Base-by-base conservation (phyloP, 92 coral and sea anemone species). In the Pocillopora meandrina region DNA sequence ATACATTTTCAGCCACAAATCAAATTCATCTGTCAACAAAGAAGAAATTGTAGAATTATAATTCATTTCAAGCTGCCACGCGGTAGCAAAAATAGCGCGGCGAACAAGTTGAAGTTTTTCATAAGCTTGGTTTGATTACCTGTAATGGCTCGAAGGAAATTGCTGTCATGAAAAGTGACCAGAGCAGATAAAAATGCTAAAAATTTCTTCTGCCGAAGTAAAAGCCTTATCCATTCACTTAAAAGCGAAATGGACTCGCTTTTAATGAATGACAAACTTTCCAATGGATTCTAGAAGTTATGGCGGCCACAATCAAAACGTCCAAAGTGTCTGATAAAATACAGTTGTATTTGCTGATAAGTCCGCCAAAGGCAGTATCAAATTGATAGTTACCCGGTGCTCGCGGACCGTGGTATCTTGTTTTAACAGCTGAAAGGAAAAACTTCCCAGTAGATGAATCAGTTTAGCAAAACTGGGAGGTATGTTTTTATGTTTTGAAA, bases 381-480 rank as follows among this genome's bases (percentile, higher is more conserved):
- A 81, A 69, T 81, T 70, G 84, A 56, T 70, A 71, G 35, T 33
- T 12, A 71, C 60, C 77, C 1, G 42, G 19, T 75, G 18, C 59
- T 70, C 61, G 61, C 85, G 56, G 55, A 81, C 71, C 18, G 74
- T 49, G 52, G 35, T 69, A 81, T 70, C 79, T 34, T 81, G 85
- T 81, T 81, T 80, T 71, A 18, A 70, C 77, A 81, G 85, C 33
- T 81, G 67, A 81, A 70, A 58, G 56, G 56, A 56, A 81, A 59
- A 69, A 9, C 20, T 42, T 20, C 69, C 68, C 74, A 35, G 59
- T 55, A 57, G 35, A 49, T 18, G 76, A 81, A 34, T 20, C 67
- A 17, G 13, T 66, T 2, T 79, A 34, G 33, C 74, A 66, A 19
- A 21, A 21, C 11, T 59, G 52, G 77, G 61, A 14, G 60, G 76